These are phyloP conservation scores for Etheostoma spectabile DNA, from an alignment of 2,113 vertebrate species.

Conservation along the genomic window DNA sequence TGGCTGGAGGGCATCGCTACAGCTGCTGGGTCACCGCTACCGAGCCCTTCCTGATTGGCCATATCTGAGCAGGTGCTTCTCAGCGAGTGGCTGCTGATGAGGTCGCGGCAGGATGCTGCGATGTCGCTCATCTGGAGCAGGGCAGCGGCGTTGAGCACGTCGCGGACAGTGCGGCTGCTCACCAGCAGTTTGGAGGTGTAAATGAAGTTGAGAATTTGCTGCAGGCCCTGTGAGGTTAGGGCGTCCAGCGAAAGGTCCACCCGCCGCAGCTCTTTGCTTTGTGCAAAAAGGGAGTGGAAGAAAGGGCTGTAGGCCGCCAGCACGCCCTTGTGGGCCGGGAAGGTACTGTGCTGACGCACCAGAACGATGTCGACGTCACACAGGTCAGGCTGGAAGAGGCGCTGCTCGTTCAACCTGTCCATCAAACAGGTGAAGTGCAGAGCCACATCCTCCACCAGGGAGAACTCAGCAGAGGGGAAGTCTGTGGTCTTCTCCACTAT, in stretches of 20 bases:
- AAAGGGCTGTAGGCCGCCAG: conserved; percentile 95
- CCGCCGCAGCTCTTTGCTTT: conserved; percentile 92
- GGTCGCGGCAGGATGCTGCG: conserved; percentile 91
- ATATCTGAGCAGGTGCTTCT: conserved; percentile 82
- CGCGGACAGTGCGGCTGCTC: conserved; percentile 90
- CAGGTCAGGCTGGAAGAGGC: conserved; percentile 94
- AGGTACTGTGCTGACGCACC: conserved; percentile 92
- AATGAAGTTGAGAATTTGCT: conserved; percentile 97
- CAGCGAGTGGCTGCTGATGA: conserved; percentile 90
- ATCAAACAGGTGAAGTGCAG: conserved; percentile 96
- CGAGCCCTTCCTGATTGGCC: conserved; percentile 79
- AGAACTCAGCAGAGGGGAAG: conserved; percentile 93
- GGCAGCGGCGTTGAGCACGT: conserved; percentile 91
- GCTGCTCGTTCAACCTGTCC: conserved; percentile 96
- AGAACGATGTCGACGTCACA: conserved; percentile 97
- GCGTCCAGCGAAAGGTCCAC: conserved; percentile 94
- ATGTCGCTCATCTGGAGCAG: conserved; percentile 96
- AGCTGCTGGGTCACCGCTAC: conserved; percentile 28
- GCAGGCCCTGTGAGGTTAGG: conserved; percentile 91
- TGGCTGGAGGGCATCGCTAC: conserved; percentile 67
- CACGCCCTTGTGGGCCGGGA: conserved; percentile 94
- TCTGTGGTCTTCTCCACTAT: conserved; percentile 97
- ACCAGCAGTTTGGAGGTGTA: conserved; percentile 96
- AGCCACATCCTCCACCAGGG: conserved; percentile 95
- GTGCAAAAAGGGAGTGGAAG: conserved; percentile 95